Conservation (phyloP, 2,888 invertebrate species). For the Dorcus hopei region DNA sequence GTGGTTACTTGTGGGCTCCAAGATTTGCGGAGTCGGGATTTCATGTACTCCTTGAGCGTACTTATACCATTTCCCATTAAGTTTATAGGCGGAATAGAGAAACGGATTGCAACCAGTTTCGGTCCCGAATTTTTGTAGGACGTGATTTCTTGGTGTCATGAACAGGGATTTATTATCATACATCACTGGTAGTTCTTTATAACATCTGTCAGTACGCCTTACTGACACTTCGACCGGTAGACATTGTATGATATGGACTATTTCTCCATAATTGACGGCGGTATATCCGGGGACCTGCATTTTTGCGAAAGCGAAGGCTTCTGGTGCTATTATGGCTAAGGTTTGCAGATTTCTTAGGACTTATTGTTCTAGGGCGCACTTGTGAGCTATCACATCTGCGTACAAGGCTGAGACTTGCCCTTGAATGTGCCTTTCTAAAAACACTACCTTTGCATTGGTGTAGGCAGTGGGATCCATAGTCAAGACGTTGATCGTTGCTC, state of each 20-base stretch:
- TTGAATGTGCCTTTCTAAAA: slow-evolving; percentile 11
- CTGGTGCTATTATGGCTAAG: slow-evolving; percentile 13
- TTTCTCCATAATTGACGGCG: slow-evolving; percentile 15
- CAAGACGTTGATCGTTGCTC: not conserved
- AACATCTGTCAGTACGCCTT: slow-evolving; percentile 11
- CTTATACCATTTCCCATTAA: slow-evolving; percentile 16
- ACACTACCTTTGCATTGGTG: slow-evolving; percentile 18
- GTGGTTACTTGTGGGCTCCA: not conserved
- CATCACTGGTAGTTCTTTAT: slow-evolving; percentile 14
- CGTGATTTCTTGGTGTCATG: slow-evolving; percentile 13
- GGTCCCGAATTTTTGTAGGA: slow-evolving; percentile 13
- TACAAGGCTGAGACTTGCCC: slow-evolving; percentile 11
- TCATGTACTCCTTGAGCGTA: not conserved
- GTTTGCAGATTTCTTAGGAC: slow-evolving; percentile 15
- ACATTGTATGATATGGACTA: slow-evolving; percentile 19
- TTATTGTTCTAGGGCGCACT: slow-evolving; percentile 13
- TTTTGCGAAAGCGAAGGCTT: slow-evolving; percentile 17
- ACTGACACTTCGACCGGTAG: slow-evolving; percentile 12
- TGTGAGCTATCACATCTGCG: slow-evolving; percentile 7
- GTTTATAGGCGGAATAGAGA: slow-evolving; percentile 12
- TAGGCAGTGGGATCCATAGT: slow-evolving; percentile 17
- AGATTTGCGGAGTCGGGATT: slow-evolving; percentile 2
- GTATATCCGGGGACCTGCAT: slow-evolving; percentile 19
- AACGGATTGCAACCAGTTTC: slow-evolving; percentile 16
- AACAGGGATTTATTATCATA: slow-evolving; percentile 9